phyloP scores from a whole-genome alignment of 2,113 vertebrate genomes.

The Oreochromis tanganicae region DNA sequence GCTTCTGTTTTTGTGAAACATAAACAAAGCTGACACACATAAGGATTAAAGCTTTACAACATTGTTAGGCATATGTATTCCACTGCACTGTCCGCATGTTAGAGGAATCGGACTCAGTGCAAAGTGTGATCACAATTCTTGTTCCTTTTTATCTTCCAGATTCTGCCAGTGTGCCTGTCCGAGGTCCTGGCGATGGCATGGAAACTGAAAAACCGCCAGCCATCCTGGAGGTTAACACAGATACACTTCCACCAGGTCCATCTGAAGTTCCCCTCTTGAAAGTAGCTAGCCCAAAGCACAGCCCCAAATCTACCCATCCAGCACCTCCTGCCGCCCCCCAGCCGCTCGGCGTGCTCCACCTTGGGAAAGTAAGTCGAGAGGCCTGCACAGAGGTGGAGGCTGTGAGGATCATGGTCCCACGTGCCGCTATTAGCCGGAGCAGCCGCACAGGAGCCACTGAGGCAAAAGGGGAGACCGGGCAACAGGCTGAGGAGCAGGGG shows the following conservation, averaged over 20 bases:
- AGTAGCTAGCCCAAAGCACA: slow-evolving; percentile 53
- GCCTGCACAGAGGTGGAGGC: slow-evolving; percentile 88
- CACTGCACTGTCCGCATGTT: neutral
- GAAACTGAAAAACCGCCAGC: slow-evolving; percentile 81
- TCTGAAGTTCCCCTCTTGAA: slow-evolving; percentile 39
- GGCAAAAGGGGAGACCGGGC: slow-evolving; percentile 66
- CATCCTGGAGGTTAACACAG: slow-evolving; percentile 64
- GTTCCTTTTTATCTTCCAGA: neutral
- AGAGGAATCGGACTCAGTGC: neutral
- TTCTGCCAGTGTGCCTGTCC: slow-evolving; percentile 70
- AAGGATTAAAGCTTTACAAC: neutral
- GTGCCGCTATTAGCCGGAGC: slow-evolving; percentile 80
- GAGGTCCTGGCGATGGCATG: slow-evolving; percentile 95
- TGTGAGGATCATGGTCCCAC: slow-evolving; percentile 87
- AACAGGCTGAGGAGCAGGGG: slow-evolving; percentile 67
- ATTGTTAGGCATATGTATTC: neutral
- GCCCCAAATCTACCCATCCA: slow-evolving; percentile 61
- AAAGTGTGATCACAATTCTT: neutral
- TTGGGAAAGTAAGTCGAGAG: slow-evolving; percentile 81
- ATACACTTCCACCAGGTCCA: neutral
- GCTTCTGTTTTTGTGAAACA: neutral
- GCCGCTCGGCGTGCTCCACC: slow-evolving; percentile 84
- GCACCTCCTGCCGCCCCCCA: slow-evolving; percentile 27
- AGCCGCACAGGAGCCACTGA: slow-evolving; percentile 42
- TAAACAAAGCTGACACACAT: neutral